phyloP scores from a whole-genome alignment of 2,888 invertebrate genomes.

The Exocentrus adspersus region DNA sequence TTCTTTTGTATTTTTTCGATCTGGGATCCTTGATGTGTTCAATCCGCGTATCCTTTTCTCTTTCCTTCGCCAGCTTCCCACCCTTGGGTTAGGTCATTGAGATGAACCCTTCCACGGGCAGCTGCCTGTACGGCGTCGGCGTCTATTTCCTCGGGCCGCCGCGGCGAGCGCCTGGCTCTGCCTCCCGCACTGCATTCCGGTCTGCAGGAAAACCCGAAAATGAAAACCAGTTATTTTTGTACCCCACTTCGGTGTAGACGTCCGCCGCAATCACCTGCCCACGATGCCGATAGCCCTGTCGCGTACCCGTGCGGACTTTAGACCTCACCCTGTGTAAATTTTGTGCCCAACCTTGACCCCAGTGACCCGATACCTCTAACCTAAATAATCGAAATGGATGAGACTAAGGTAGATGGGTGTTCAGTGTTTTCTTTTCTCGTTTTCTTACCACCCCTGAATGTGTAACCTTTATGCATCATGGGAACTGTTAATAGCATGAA shows the following conservation, averaged over 20 bases:
- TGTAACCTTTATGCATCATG: conserved; percentile 21
- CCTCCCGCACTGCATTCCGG: conserved; percentile 31
- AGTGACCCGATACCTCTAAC: conserved; percentile 53
- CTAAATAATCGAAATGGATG: conserved; percentile 48
- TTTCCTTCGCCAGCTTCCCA: not conserved
- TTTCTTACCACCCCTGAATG: conserved; percentile 23
- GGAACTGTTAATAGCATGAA: conserved; percentile 26
- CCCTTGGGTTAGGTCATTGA: not conserved
- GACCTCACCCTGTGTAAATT: conserved; percentile 42
- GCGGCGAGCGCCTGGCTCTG: conserved; percentile 12
- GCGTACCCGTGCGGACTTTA: conserved; percentile 35
- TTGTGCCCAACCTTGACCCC: conserved; percentile 55
- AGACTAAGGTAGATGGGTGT: conserved; percentile 55
- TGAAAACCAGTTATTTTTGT: conserved; percentile 59
- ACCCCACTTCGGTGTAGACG: conserved; percentile 53
- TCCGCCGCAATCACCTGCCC: conserved; percentile 35
- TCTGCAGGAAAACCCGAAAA: conserved; percentile 51
- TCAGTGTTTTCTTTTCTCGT: conserved; percentile 42
- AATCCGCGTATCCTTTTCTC: no score
- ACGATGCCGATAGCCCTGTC: conserved; percentile 43
- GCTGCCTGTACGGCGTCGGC: conserved; percentile 4
- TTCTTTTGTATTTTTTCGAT: no score
- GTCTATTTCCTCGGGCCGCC: conserved; percentile 4
- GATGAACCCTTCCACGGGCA: not conserved
- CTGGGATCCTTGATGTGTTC: no score